These are phyloP conservation scores for Sminthurinus aureus DNA, from an alignment of 2,888 invertebrate genomes.

Conservation along the genomic window DNA sequence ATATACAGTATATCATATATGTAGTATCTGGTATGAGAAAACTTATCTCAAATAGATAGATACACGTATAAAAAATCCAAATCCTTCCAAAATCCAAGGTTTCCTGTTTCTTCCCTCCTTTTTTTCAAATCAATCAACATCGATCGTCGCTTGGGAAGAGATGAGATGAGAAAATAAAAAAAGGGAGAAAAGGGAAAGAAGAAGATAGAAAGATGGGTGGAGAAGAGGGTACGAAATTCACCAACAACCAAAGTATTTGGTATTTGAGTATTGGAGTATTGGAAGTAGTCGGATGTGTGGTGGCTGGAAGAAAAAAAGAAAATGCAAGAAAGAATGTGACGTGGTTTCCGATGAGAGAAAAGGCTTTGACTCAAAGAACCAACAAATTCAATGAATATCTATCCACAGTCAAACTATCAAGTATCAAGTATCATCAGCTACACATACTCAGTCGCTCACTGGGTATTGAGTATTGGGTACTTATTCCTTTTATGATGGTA, in stretches of 20 bases:
- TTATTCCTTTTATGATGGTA: too few species aligned
- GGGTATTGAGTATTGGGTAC: too few species aligned
- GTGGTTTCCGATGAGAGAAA: conserved; percentile 7
- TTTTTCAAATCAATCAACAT: conserved; percentile 27
- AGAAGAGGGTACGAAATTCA: neutral
- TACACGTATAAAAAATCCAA: neutral
- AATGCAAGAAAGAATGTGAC: conserved; percentile 2
- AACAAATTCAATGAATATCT: neutral
- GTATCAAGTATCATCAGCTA: neutral
- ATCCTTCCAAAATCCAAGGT: conserved; percentile 1
- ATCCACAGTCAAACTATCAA: neutral
- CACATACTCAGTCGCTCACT: too few species aligned
- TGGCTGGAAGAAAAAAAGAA: neutral
- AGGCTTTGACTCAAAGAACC: neutral
- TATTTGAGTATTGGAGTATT: neutral
- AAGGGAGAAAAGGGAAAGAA: neutral
- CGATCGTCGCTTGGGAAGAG: conserved; percentile 7
- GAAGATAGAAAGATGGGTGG: neutral
- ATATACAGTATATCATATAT: neutral
- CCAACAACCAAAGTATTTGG: neutral
- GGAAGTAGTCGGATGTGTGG: neutral
- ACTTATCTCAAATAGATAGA: neutral
- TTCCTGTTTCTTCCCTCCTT: conserved; percentile 6
- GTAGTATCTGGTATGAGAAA: neutral
- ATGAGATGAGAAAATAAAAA: neutral